Conservation (phyloP, 2,113 vertebrate genomes). For the Dermatemys mawii region DNA sequence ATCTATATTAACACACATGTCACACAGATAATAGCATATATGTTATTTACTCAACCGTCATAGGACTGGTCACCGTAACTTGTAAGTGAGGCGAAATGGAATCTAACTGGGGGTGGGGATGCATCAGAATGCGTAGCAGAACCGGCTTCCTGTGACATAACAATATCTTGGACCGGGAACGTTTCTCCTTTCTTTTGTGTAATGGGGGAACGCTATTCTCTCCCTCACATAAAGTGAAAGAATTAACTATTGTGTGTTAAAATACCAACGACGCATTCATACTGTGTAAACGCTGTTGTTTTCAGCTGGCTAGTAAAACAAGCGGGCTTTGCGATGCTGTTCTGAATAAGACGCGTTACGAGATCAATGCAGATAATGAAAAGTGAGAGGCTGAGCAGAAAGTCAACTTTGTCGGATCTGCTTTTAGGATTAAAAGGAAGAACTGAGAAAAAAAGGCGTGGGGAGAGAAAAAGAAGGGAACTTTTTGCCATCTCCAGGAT, state of each 20-base stretch:
- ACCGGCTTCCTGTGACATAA: constrained; percentile 65
- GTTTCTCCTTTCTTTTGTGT: constrained; percentile 60
- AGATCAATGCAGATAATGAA: background rate
- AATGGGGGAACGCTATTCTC: constrained; percentile 55
- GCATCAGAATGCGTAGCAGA: constrained; percentile 33
- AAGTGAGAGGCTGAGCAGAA: background rate
- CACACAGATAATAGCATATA: background rate
- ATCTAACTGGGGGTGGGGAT: constrained; percentile 44
- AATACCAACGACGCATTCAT: constrained; percentile 55
- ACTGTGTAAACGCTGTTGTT: constrained; percentile 36
- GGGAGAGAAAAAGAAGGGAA: constrained; percentile 14
- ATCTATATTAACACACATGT: background rate
- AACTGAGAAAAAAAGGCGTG: background rate
- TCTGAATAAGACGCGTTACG: background rate
- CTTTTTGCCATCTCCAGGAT: constrained; percentile 22
- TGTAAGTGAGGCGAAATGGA: constrained; percentile 21
- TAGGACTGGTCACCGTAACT: constrained; percentile 49
- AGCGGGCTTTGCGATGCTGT: background rate
- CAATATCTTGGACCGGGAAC: constrained; percentile 55
- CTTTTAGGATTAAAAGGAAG: background rate
- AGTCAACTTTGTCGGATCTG: fast-evolving
- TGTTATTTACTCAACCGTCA: constrained; percentile 16
- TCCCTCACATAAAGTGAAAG: constrained; percentile 57
- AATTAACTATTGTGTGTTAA: constrained; percentile 67
- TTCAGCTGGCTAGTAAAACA: constrained; percentile 4